phyloP scores from a whole-genome alignment of 2,797 vertebrate species.

The Melanitta fusca region DNA sequence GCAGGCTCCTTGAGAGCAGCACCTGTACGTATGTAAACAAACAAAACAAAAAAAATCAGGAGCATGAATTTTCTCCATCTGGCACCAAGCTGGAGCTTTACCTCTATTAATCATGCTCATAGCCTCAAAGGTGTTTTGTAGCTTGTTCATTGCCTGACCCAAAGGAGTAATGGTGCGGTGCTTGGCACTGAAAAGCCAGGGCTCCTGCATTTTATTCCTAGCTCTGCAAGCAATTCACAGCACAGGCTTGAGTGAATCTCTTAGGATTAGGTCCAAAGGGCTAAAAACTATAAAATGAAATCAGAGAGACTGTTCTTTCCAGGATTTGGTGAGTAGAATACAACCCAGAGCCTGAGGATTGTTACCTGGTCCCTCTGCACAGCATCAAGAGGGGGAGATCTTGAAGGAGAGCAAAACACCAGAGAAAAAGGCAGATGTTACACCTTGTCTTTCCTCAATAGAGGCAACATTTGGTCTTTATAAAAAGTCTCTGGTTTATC shows the following conservation, averaged over 20 bases:
- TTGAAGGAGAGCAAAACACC: accelerated
- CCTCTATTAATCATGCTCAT: conserved; percentile 39
- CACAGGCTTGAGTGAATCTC: background rate
- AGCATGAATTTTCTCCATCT: background rate
- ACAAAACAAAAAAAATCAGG: background rate
- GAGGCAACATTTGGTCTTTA: background rate
- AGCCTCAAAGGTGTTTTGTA: conserved; percentile 27
- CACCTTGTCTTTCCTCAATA: background rate
- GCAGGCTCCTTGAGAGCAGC: background rate
- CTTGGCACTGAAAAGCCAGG: background rate
- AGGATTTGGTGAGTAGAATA: background rate
- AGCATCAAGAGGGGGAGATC: background rate
- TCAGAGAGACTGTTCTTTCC: background rate
- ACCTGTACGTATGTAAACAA: background rate
- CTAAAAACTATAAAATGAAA: background rate
- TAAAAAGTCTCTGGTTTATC: background rate
- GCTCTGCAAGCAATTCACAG: background rate
- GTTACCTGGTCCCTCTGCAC: accelerated
- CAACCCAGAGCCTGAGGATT: background rate
- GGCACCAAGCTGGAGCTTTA: background rate
- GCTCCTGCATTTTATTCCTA: background rate
- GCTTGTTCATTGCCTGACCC: conserved; percentile 14
- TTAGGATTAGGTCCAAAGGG: background rate
- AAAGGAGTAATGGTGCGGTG: background rate
- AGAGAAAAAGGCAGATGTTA: background rate